Base-by-base conservation (phyloP, 2,888 invertebrate genomes). In the Pimpla rufipes region DNA sequence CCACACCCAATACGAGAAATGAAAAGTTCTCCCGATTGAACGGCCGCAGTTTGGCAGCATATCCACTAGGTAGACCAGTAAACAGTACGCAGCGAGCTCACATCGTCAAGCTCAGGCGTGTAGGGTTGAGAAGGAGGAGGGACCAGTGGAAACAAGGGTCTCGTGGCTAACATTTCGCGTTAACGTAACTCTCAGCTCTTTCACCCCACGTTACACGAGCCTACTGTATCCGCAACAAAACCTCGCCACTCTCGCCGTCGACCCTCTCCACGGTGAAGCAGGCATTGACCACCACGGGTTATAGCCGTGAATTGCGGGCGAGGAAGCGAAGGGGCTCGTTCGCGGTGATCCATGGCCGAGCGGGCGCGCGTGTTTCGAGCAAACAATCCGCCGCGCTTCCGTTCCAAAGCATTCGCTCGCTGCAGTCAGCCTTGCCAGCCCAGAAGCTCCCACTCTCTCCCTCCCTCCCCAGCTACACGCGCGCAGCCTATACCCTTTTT, bases 351-450 rank as follows among this genome's bases (percentile, higher is more conserved):
- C 84, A 85, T 75, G 79, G 83, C 81, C 81, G 62, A 55, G 66
- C 78, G 66, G 79, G 84, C 84, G 84, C 84, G 84, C 85, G 85
- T 79, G 73, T 86, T 85, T 84, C 84, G 81, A 80, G 75, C 88
- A 86, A 89, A 89, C 88, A 89, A 89, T 89, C 85, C 86, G 79
- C 83, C 76, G 79, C 86, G 85, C 87, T 87, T 86, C 87, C 87
- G 88, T 88, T 89, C 87, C 85, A 81, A 88, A 88, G 88, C 87
- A 88, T 88, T 89, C 85, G 42, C 73, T 67, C n/a, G n/a, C 64
- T 42, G 2, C 45, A 52, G 35, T 37, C 35, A n/a, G 18, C 21
- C 35, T 75, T 42, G 45, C 70, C 42, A 29, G 37, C 70, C 13
- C 70, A 70, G 37, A 62, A 57, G 21, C 74, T 64, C 55, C n/a